Conservation (phyloP, 2,797 vertebrate genomes). For the Florisuga fusca region DNA sequence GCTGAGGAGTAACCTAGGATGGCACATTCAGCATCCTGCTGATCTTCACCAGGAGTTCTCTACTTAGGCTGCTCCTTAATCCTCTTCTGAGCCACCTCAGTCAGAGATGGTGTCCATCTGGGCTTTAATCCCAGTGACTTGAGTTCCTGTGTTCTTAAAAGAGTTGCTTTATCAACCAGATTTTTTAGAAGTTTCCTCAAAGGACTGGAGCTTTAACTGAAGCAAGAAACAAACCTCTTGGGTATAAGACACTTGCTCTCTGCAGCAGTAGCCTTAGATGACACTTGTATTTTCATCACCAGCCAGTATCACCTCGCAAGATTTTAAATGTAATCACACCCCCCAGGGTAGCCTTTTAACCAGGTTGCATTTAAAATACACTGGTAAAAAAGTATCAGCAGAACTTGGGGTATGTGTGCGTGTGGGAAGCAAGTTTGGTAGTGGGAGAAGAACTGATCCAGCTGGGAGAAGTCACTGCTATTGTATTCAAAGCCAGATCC, state of each 20-base stretch:
- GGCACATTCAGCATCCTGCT: not conserved
- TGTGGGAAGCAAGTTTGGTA: not conserved
- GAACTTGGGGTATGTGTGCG: fast-evolving
- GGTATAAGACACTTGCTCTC: not conserved
- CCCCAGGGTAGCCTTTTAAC: not conserved
- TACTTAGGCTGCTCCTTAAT: not conserved
- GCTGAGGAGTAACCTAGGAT: not conserved
- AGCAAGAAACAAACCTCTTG: not conserved
- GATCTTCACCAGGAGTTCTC: not conserved
- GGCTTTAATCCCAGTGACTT: not conserved
- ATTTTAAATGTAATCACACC: not conserved
- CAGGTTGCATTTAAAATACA: not conserved
- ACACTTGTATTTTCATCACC: not conserved
- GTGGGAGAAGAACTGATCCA: not conserved
- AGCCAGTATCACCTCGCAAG: not conserved
- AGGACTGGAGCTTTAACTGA: not conserved
- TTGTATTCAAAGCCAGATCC: not conserved
- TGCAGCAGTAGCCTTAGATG: not conserved
- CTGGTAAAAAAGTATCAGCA: not conserved
- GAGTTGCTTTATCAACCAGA: not conserved
- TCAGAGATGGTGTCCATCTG: not conserved
- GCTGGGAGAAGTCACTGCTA: not conserved
- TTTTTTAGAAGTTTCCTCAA: not conserved
- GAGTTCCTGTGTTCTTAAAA: not conserved
- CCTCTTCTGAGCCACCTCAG: not conserved